Evolutionary conservation across 2,888 invertebrate species (phyloP).

Genomic region (Aporophyla lueneburgensis): DNA sequence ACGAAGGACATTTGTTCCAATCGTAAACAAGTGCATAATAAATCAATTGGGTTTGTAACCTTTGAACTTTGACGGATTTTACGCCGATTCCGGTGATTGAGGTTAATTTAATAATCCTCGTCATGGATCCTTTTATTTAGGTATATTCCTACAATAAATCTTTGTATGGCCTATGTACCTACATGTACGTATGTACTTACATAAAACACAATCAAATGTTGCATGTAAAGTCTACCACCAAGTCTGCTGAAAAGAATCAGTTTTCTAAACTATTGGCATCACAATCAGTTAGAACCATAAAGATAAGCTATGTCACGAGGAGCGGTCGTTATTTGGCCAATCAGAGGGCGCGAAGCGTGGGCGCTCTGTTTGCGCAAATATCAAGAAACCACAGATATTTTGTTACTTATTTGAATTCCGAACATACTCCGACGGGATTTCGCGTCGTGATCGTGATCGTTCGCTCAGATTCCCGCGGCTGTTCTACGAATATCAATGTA

Average conservation of each 20-base stretch:
- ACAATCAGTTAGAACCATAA: slow-evolving; percentile 6
- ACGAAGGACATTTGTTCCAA: slow-evolving; percentile 45
- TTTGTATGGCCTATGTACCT: neutral
- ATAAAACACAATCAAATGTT: neutral
- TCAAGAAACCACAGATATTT: slow-evolving; percentile 54
- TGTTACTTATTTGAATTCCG: slow-evolving; percentile 68
- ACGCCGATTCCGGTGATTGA: slow-evolving; percentile 31
- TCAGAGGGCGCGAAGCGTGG: slow-evolving; percentile 46
- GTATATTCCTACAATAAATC: neutral
- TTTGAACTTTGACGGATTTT: slow-evolving; percentile 48
- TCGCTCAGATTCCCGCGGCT: slow-evolving; percentile 42
- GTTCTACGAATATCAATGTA: slow-evolving; percentile 55
- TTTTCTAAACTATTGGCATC: neutral
- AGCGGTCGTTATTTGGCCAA: slow-evolving; percentile 51
- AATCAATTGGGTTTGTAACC: slow-evolving; percentile 53
- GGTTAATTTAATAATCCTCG: slow-evolving; percentile 41
- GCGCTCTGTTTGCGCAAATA: slow-evolving; percentile 58
- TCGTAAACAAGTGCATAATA: slow-evolving; percentile 65
- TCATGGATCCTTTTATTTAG: slow-evolving; percentile 3
- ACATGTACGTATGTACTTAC: slow-evolving; percentile 4
- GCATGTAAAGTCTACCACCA: neutral
- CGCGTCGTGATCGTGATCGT: slow-evolving; percentile 42
- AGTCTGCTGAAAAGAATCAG: neutral
- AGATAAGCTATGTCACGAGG: slow-evolving; percentile 9
- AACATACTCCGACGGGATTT: slow-evolving; percentile 56